Evolutionary conservation across 2,797 vertebrate genomes (phyloP), one percentile per base, ranked within the genome.

Genomic region (Gymnodraco acuticeps): DNA sequence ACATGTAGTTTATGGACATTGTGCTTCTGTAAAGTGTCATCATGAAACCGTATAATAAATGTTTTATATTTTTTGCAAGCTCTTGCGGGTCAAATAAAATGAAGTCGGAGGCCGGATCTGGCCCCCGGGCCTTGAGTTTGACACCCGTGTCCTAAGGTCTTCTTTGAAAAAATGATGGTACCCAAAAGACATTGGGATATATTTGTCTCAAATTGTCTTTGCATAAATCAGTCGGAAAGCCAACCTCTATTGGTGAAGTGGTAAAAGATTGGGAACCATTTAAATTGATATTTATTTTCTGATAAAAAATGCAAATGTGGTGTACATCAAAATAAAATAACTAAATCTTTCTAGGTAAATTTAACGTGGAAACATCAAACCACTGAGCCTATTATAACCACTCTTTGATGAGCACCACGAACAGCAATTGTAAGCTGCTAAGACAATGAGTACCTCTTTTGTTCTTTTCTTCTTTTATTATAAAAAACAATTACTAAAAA

Each of bases 241-340:
- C 2, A 64, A 64, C 69, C n/a, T 19, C 60, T 60, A 19, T 3
- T 11, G 4, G 12, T 38, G 67, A 27, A 73, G 73, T 38, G 27
- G 10, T 55, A 20, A 45, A 19, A 31, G 13, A 64, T 45, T 20
- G 23, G 27, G 27, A 27, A 27, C 33, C 33, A 33, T 38, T 38
- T 38, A 56, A 64, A 54, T 12, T 33, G 0, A 27, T 9, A 27
- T 5, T 4, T 65, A 43, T 10, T 65, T 65, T 38, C 33, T 52
- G 0, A 27, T 45, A 43, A 14, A 15, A 60, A 45, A 19, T 6
- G 10, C 17, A 42, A 43, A 60, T 13, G 14, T 54, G 27, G 8
- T 54, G 53, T 54, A 31, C 15, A 54, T 51, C 7, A 19, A 58
- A 58, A 19, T 17, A n/a, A n/a, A 3, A 58, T n/a, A 56, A 41